Base-by-base conservation (phyloP, 2,888 invertebrate species). In the Deilephila elpenor region DNA sequence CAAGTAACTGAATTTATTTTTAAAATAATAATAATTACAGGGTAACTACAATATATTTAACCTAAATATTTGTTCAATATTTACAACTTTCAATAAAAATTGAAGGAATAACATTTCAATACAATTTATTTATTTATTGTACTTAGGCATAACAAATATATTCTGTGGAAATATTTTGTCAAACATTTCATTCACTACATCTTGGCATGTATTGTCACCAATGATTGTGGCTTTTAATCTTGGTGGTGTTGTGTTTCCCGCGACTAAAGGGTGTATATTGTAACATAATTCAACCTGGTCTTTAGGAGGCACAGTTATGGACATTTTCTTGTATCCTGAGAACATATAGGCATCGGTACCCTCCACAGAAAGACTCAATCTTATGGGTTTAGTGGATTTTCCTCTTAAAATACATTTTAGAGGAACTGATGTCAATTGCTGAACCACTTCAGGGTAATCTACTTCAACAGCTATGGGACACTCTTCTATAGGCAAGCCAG, bases 291-390 rank as follows among this genome's bases (percentile, higher is more conserved):
- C 95, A 75, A 96, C 95, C 75, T 91, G 93, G 59, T 95, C 96
- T 75, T 95, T 95, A 0, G 97, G 97, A 70, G 97, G 93, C 73
- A 96, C 91, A 20, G 95, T 95, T 25, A 96, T 90, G 59, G 93
- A 92, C 79, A 95, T 97, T 95, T 98, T 98, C 92, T 98, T 98
- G 85, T 98, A 98, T 3, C 99, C 99, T 75, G 99, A 97, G 92
- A 98, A 99, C 97, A 99, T 98, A 88, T 99, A 99, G 60, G 97
- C 97, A 88, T 99, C 98, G 75, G 96, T 97, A 8, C 97, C 96
- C 81, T 98, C 98, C 92, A 98, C 97, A 72, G 95, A 96, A 59
- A 98, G 91, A 80, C 96, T 96, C 56, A 98, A 92, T 76, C 97
- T 96, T 74, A 97, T 95, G 59, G 98, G 96, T 75, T 95, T 96